phyloP scores from a whole-genome alignment of 2,888 invertebrate species.

The Branchipolynoe longqiensis region DNA sequence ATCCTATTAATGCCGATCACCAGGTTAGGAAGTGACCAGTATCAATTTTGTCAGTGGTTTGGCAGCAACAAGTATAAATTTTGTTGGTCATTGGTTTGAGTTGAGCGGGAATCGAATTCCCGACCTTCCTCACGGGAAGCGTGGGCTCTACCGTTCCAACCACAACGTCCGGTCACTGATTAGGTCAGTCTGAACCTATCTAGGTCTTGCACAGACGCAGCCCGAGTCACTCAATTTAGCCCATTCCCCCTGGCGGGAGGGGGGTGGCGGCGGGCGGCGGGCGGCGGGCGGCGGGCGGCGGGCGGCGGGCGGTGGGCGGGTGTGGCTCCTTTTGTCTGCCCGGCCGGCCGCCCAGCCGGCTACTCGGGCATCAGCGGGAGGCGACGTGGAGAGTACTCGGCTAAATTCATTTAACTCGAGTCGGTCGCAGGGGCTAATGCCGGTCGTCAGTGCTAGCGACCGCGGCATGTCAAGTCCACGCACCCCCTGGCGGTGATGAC shows the following conservation, averaged over 20 bases:
- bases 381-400: conserved; percentile 45
- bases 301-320: background rate
- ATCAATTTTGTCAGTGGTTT: too few species aligned
- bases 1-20: too few species aligned
- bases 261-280: background rate
- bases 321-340: conserved; percentile 38
- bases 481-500: background rate
- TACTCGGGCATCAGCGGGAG: conserved; percentile 28
- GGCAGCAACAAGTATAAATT: too few species aligned
- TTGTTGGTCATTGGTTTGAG: too few species aligned
- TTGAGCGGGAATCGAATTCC: too few species aligned
- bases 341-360: background rate
- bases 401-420: conserved; percentile 57
- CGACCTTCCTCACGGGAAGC: too few species aligned
- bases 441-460: background rate
- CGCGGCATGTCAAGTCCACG: background rate
- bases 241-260: too few species aligned
- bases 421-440: background rate
- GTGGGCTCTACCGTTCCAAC: too few species aligned
- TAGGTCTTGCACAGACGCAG: background rate
- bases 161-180: too few species aligned
- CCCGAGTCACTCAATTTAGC: conserved; percentile 41
- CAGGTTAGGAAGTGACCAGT: too few species aligned
- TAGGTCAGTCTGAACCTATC: too few species aligned
- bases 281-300: background rate